These are phyloP conservation scores for Teleogryllus oceanicus DNA, from an alignment of 2,888 invertebrate genomes.

Conservation along the genomic window DNA sequence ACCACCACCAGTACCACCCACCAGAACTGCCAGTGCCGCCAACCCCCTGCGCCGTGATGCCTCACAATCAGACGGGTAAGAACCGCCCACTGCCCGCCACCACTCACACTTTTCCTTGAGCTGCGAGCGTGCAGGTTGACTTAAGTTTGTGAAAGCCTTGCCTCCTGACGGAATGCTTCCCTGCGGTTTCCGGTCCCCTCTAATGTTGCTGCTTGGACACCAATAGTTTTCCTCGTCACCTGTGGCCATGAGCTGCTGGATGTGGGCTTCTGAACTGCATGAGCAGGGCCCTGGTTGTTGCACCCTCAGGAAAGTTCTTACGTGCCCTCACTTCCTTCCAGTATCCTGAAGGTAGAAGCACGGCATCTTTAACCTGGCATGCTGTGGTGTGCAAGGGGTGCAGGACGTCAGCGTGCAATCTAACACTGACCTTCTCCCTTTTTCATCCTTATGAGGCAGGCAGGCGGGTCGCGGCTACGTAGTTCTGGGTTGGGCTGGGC, in stretches of 20 bases:
- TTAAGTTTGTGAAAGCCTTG: conserved; percentile 3
- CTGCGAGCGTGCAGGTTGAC: conserved; percentile 11
- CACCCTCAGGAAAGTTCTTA: background rate
- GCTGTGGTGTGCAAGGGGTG: conserved; percentile 51
- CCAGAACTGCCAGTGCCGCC: conserved; percentile 47
- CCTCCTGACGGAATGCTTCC: conserved; percentile 1
- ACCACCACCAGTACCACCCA: conserved; percentile 41
- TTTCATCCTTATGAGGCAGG: conserved; percentile 12
- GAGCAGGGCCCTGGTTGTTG: background rate
- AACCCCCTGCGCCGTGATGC: conserved; percentile 43
- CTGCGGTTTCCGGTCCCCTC: background rate
- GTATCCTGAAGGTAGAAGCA: background rate
- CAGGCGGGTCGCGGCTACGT: conserved; percentile 4
- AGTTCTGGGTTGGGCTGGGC: conserved; percentile 35
- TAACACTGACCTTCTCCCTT: background rate
- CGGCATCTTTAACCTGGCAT: conserved; percentile 39
- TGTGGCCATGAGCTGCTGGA: background rate
- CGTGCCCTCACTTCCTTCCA: conserved; percentile 18
- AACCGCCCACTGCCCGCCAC: conserved; percentile 41
- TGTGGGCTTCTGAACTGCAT: conserved; percentile 18
- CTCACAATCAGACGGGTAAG: conserved; percentile 59
- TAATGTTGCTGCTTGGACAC: background rate
- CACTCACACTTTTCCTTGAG: background rate
- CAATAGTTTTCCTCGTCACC: background rate
- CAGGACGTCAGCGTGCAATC: conserved; percentile 31